A percentile compares a stretch with the other conserved stretches of the same genome.
These are phyloP conservation scores for Sylvietta virens DNA, from an alignment of 2,113 vertebrate species.

Conservation along the genomic window DNA sequence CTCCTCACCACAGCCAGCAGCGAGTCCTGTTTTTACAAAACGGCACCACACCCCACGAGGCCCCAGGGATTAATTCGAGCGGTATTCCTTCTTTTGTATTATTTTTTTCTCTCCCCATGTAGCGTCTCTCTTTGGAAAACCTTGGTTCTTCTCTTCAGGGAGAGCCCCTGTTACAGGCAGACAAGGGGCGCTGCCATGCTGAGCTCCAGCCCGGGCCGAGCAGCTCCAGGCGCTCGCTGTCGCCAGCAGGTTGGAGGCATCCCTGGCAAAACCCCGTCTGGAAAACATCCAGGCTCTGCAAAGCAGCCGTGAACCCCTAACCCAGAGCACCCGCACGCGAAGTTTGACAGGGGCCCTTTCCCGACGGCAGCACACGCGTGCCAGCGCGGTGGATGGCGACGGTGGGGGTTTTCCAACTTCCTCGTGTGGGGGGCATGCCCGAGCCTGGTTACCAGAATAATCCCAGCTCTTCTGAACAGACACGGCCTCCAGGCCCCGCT, in stretches of 20 bases:
- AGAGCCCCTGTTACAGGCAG: neutral
- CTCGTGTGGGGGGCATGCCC: fast-evolving
- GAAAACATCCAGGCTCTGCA: neutral
- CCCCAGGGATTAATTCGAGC: neutral
- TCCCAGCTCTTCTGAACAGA: fast-evolving
- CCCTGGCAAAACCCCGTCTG: fast-evolving
- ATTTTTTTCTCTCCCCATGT: fast-evolving
- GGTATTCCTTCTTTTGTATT: neutral
- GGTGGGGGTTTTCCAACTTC: neutral
- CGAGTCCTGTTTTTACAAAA: neutral
- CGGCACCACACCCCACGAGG: neutral
- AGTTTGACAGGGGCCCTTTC: neutral
- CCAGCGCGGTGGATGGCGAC: fast-evolving
- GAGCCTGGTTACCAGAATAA: neutral
- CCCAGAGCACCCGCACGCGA: fast-evolving
- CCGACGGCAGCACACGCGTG: fast-evolving
- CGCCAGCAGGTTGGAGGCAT: fast-evolving
- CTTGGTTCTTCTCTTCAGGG: neutral
- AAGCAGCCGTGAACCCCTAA: fast-evolving
- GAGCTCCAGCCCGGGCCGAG: fast-evolving
- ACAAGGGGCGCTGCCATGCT: fast-evolving
- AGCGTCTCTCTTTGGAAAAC: neutral
- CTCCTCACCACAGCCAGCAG: neutral
- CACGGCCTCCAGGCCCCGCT: neutral
- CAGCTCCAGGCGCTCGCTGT: neutral